Percentiles rank a stretch among this genome's conserved stretches.
Conservation (phyloP, 1,140 invertebrate genomes). For the Temnothorax longispinosus region DNA sequence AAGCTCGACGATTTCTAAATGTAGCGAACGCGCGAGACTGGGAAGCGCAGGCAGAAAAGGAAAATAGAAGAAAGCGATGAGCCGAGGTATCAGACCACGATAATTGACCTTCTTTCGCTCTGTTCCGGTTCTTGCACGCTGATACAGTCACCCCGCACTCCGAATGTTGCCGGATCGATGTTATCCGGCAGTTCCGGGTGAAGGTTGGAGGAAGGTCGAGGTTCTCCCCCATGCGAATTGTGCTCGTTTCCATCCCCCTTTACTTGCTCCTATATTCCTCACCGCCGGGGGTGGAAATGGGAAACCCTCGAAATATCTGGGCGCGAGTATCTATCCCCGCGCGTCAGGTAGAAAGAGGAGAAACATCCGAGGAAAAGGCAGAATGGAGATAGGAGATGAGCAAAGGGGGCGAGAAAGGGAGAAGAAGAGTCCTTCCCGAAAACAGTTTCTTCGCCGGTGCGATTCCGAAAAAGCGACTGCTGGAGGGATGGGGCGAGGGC, state of each 20-base stretch:
- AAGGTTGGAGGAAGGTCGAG: slow-evolving; percentile 76
- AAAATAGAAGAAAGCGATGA: slow-evolving; percentile 43
- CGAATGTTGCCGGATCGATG: slow-evolving; percentile 75
- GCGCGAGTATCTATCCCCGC: slow-evolving; percentile 67
- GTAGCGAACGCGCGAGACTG: background rate
- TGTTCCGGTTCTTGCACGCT: slow-evolving; percentile 70
- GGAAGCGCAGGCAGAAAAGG: slow-evolving; percentile 41
- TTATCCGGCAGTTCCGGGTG: slow-evolving; percentile 75
- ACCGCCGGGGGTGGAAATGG: slow-evolving; percentile 75
- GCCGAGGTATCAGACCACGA: slow-evolving; percentile 66
- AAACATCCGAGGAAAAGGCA: background rate
- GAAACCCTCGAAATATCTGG: slow-evolving; percentile 77
- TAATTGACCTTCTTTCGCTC: slow-evolving; percentile 76
- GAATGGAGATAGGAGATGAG: slow-evolving; percentile 15
- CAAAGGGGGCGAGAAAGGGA: slow-evolving; percentile 3
- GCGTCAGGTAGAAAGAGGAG: slow-evolving; percentile 38
- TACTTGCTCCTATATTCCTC: slow-evolving; percentile 69
- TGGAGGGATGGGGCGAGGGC: background rate
- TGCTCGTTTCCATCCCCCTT: slow-evolving; percentile 75
- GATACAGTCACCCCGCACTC: slow-evolving; percentile 67
- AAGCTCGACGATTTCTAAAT: slow-evolving; percentile 25
- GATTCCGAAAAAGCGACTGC: slow-evolving; percentile 71
- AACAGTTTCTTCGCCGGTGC: slow-evolving; percentile 69
- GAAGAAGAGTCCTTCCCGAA: slow-evolving; percentile 63
- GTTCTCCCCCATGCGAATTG: slow-evolving; percentile 75